phyloP scores from a whole-genome alignment of 2,113 vertebrate genomes.

The Phasianus colchicus region DNA sequence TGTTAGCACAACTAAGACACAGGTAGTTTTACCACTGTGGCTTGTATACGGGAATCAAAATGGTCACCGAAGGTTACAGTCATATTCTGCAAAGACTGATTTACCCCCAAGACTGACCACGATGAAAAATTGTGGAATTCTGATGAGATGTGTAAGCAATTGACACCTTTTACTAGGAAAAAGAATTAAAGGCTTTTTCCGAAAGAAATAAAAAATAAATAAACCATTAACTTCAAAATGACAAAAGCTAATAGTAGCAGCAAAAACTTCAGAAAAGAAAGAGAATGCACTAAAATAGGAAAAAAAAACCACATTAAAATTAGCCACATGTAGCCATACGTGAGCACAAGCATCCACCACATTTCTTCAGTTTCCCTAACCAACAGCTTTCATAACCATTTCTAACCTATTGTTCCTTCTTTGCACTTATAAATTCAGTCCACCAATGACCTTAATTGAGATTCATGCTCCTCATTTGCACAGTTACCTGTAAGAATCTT shows the following conservation, averaged over 20 bases:
- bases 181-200: neutral
- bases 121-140: neutral
- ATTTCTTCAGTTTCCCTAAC: neutral
- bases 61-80: neutral
- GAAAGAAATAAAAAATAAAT: too few relatives aligned
- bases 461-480: neutral
- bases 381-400: neutral
- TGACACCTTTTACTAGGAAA: neutral
- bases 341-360: neutral
- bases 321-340: neutral
- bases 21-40: neutral
- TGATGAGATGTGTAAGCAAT: neutral
- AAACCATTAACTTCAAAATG: neutral
- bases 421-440: neutral
- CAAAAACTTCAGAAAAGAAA: neutral
- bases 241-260: neutral
- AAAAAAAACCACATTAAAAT: neutral
- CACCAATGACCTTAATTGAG: neutral
- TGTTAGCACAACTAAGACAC: neutral
- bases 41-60: neutral
- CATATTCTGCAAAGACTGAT: neutral
- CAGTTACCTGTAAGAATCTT: neutral
- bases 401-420: neutral
- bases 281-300: neutral
- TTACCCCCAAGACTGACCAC: neutral